phyloP scores from a whole-genome alignment of 92 coral and sea anemone species.

The Parazoanthus darwini region DNA sequence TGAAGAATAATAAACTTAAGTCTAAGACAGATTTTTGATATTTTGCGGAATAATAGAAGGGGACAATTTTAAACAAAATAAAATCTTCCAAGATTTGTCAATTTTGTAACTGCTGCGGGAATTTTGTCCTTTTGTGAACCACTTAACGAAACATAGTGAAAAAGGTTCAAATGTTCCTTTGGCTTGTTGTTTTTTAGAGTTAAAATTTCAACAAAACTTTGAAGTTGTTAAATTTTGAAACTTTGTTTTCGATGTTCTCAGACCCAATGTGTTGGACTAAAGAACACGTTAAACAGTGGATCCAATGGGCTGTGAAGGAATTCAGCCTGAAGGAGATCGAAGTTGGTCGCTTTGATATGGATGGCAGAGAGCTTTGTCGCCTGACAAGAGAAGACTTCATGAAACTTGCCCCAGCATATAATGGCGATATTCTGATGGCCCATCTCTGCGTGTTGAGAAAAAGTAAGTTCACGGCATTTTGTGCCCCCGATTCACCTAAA shows the following conservation, averaged over 20 bases:
- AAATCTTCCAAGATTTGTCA: too few species aligned
- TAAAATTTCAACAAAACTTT: not conserved
- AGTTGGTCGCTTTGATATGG: conserved; percentile 94
- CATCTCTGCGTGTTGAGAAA: conserved; percentile 97
- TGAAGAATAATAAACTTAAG: not conserved
- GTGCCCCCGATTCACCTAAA: too few species aligned
- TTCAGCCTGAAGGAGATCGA: conserved; percentile 97
- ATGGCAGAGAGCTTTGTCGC: conserved; percentile 90
- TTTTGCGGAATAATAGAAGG: too few species aligned
- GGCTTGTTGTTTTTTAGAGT: not conserved
- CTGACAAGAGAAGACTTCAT: conserved; percentile 94
- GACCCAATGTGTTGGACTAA: conserved; percentile 99
- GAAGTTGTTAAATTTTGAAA: not conserved
- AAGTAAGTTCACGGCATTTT: conserved; percentile 64
- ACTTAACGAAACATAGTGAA: too few species aligned
- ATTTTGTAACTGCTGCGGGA: not conserved
- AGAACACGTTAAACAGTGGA: conserved; percentile 98
- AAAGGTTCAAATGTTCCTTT: not conserved
- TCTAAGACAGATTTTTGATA: not conserved
- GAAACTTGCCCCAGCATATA: conserved; percentile 99
- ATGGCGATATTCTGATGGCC: conserved; percentile 98
- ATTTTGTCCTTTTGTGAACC: not conserved
- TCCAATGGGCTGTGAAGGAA: conserved; percentile 98
- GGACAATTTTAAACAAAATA: too few species aligned
- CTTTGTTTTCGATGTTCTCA: conserved; percentile 15